Evolutionary conservation across 1,140 invertebrate genomes (phyloP).

Genomic region (Microplitis mediator): DNA sequence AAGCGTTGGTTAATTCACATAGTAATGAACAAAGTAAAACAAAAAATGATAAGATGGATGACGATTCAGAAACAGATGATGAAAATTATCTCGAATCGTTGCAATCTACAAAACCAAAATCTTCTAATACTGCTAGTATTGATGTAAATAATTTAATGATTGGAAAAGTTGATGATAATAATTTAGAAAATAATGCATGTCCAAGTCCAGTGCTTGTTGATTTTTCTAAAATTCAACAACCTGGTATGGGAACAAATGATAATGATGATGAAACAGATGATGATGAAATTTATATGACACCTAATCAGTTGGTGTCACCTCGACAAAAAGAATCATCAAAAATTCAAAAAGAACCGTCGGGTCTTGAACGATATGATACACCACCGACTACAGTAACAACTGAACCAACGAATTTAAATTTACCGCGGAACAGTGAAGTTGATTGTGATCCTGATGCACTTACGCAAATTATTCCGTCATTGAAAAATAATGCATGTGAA

Average conservation of each 20-base stretch:
- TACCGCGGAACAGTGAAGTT: too few relatives aligned
- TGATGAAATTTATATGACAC: neutral
- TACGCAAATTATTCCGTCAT: neutral
- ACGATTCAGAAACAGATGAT: constrained; percentile 19
- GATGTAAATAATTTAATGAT: neutral
- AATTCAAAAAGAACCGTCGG: too few relatives aligned
- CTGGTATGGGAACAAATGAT: neutral
- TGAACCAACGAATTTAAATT: too few relatives aligned
- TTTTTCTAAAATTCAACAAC: neutral
- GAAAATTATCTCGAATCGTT: neutral
- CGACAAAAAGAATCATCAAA: neutral
- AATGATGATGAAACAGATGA: neutral
- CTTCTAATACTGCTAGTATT: neutral
- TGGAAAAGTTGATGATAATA: neutral
- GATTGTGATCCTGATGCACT: too few relatives aligned
- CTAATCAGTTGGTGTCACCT: neutral
- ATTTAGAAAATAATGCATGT: neutral
- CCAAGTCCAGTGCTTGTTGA: neutral
- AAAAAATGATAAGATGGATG: neutral
- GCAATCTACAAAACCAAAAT: neutral
- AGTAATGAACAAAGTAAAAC: too few relatives aligned
- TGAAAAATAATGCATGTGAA: neutral
- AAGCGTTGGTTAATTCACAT: too few relatives aligned
- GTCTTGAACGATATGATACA: too few relatives aligned
- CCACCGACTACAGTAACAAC: too few relatives aligned